These are phyloP conservation scores for Hydropsyche betteni DNA, from an alignment of 2,888 invertebrate species.

Conservation along the genomic window DNA sequence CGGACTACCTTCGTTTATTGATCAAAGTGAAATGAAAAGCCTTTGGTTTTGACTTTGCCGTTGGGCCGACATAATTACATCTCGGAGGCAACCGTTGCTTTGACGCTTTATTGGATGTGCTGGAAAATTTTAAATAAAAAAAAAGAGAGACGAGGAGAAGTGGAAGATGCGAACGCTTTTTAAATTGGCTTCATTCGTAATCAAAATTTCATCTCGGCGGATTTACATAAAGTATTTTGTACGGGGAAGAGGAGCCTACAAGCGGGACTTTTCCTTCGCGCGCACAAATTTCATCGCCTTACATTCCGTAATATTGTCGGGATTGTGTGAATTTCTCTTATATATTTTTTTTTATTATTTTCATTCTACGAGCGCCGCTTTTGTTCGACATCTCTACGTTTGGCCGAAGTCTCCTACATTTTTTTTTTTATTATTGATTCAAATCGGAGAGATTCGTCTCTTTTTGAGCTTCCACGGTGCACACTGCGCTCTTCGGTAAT, in stretches of 20 bases:
- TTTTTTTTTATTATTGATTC: constrained; percentile 29
- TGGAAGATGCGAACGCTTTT: constrained; percentile 46
- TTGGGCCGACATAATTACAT: constrained; percentile 48
- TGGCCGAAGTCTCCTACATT: not conserved
- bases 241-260: constrained; percentile 32
- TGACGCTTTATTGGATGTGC: constrained; percentile 49
- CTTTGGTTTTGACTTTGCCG: constrained; percentile 46
- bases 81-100: constrained; percentile 47
- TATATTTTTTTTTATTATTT: constrained; percentile 31
- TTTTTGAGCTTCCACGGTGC: no score
- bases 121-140: constrained; percentile 49
- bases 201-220: constrained; percentile 46
- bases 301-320: constrained; percentile 42
- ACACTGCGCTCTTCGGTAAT: no score
- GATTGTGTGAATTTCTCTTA: constrained; percentile 35
- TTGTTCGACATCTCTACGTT: constrained; percentile 17
- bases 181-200: constrained; percentile 50
- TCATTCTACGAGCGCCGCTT: constrained; percentile 13
- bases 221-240: constrained; percentile 48
- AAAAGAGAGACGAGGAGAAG: constrained; percentile 22
- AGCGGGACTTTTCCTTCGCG: constrained; percentile 40
- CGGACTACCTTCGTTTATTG: constrained; percentile 44
- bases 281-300: constrained; percentile 42
- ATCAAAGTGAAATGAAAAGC: constrained; percentile 48
- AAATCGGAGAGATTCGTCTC: not conserved